A percentile compares a stretch with the other conserved stretches of the same genome.
phyloP scores from a whole-genome alignment of 2,113 vertebrate genomes.

The Numenius arquata region DNA sequence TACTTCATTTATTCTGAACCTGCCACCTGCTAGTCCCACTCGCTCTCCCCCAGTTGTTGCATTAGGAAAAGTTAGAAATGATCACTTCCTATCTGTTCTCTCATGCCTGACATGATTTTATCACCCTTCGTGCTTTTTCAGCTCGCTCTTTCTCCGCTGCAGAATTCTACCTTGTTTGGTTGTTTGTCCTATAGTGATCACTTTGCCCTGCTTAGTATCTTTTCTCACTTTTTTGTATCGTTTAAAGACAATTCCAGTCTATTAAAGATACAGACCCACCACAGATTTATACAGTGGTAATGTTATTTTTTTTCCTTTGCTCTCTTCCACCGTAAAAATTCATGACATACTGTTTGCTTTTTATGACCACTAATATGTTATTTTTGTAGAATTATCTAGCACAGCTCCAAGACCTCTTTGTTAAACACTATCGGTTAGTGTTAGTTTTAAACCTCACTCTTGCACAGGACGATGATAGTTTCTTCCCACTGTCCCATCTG shows the following conservation, averaged over 20 bases:
- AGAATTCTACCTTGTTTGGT: neutral
- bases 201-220: neutral
- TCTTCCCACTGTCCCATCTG: neutral
- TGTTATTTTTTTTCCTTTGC: neutral
- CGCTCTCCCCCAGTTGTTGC: neutral
- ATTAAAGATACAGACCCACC: neutral
- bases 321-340: neutral
- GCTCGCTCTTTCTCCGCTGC: neutral
- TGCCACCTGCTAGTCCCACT: neutral
- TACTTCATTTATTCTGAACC: neutral
- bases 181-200: neutral
- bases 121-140: neutral
- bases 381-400: neutral
- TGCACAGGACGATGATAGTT: fast-evolving
- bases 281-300: neutral
- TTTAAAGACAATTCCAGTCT: neutral
- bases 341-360: neutral
- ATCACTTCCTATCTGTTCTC: neutral
- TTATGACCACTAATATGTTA: neutral
- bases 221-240: neutral
- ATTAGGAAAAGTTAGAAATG: neutral
- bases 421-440: neutral
- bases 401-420: neutral
- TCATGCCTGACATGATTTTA: neutral
- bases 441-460: neutral